Evolutionary conservation across 2,888 invertebrate species (phyloP), one percentile per base, ranked within the genome.

Genomic region (Epistrophella euchroma): DNA sequence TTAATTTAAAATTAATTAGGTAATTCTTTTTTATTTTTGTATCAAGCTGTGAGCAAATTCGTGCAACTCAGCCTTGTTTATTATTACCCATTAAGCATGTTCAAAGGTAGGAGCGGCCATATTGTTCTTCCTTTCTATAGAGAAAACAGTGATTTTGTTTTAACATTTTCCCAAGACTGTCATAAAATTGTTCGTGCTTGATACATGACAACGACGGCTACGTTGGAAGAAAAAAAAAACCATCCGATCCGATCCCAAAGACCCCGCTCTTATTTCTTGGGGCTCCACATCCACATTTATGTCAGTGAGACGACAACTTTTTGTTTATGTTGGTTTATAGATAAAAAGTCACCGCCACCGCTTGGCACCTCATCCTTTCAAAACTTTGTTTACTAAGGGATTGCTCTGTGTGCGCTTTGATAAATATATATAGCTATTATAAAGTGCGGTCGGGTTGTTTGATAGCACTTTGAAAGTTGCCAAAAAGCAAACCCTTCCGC

Each of bases 401-500:
- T 52, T 11, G 11, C 52, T 28, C 9, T 25, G 52, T 55, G 40
- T 40, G 40, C 4, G 15, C 13, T 15, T 52, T 52, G 52, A 6
- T 37, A 13, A 6, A 6, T 2, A 9, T 6, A 50, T 4, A 0
- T 11, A 10, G n/a, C 19, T 13, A n/a, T n/a, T n/a, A n/a, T 52
- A 52, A 52, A 52, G 2, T 55, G 25, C 7, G n/a, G 52, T 55
- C 28, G 50, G 50, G 15, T 22, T 6, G 2, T 17, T 4, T 19
- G 10, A 22, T 52, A 5, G 6, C 15, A 40, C 40, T 40, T 40
- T 40, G 40, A 40, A 40, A 40, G n/a, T 4, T 15, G 56, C 13
- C 13, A 58, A 58, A 58, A 58, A 19, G 6, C 40, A 58, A 58
- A 35, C 35, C 35, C 56, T 40, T 19, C 35, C 17, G 56, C 35